phyloP scores from a whole-genome alignment of 1,140 invertebrate genomes.

The Drosophila dunni region DNA sequence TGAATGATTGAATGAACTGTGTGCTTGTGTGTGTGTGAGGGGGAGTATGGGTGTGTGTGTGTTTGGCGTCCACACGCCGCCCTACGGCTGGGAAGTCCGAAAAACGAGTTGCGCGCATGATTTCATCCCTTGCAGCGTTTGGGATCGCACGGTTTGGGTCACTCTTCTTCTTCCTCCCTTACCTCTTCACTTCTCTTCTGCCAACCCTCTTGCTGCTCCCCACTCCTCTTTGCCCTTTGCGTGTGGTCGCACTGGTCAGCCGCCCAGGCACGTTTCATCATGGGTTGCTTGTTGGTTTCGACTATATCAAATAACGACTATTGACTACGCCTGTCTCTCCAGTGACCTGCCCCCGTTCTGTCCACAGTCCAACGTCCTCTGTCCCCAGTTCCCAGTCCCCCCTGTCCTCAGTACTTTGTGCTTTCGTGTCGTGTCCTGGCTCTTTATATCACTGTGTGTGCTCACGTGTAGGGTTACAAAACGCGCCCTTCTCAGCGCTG shows the following conservation, averaged over 20 bases:
- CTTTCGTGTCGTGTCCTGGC: slow-evolving; percentile 46
- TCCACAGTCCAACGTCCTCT: not conserved
- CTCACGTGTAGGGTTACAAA: slow-evolving; percentile 76
- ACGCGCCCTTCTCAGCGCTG: slow-evolving; percentile 22
- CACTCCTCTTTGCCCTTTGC: slow-evolving; percentile 52
- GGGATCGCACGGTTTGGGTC: slow-evolving; percentile 35
- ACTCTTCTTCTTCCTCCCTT: not conserved
- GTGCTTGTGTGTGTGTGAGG: slow-evolving; percentile 37
- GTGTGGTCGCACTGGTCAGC: slow-evolving; percentile 79
- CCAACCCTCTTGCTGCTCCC: not conserved
- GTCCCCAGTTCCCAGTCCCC: not conserved
- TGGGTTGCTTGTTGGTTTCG: slow-evolving; percentile 76
- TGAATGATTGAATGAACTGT: slow-evolving; percentile 84
- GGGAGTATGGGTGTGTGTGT: slow-evolving; percentile 19
- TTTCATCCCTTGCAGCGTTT: slow-evolving; percentile 82
- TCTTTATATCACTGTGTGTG: slow-evolving; percentile 47
- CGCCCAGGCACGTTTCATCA: slow-evolving; percentile 80
- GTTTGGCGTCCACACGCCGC: slow-evolving; percentile 25
- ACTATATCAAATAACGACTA: slow-evolving; percentile 84
- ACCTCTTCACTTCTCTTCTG: slow-evolving; percentile 7
- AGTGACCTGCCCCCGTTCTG: slow-evolving; percentile 16
- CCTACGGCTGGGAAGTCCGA: slow-evolving; percentile 32
- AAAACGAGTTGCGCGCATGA: slow-evolving; percentile 83
- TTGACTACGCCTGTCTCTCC: slow-evolving; percentile 69
- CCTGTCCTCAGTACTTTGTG: slow-evolving; percentile 7